Base-by-base conservation (phyloP, 2,888 invertebrate genomes). In the Agrilus biguttatus region DNA sequence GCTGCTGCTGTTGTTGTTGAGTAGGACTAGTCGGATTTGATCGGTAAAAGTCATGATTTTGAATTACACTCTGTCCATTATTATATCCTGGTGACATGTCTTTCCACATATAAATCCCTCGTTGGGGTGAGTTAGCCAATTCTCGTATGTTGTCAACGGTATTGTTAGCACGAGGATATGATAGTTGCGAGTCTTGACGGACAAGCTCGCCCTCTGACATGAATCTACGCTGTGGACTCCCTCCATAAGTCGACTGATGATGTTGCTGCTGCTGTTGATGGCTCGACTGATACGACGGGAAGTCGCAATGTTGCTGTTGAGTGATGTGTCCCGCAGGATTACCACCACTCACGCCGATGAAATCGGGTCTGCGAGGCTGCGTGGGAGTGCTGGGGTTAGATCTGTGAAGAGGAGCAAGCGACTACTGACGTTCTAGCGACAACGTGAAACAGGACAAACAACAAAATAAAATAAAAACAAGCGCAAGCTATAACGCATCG, bases 371-470 rank as follows among this genome's bases (percentile, higher is more conserved):
- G 60, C 87, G 77, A 55, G 86, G 83, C 74, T 86, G 86, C 59
- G 89, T 89, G 58, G 90, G 90, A 60, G 89, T 89, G 64, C 88
- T 87, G 57, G 89, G 90, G 72, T 89, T 89, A 56, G 89, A 89
- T 79, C 89, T 89, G 78, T 68, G 72, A 55, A 61, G 52, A 50
- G 28, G 28, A 55, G 55, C 55, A 53, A 56, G 53, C 54, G 54
- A 53, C 54, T 55, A 55, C 54, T 48, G 41, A 56, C 52, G 51
- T 47, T 53, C 55, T 54, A 56, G 54, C 55, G 51, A 47, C 41
- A 41, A 48, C 42, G 23, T 34, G 33, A 12, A 10, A 34, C 23
- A 39, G 14, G 23, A 12, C 33, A 14, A 19, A 21, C 13, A 33
- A 12, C 17, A 10, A 39, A 39, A 28, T 34, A 28, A 10, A 39